These are phyloP conservation scores for Hepsetus odoe DNA, from an alignment of 2,113 vertebrate species.

Conservation along the genomic window DNA sequence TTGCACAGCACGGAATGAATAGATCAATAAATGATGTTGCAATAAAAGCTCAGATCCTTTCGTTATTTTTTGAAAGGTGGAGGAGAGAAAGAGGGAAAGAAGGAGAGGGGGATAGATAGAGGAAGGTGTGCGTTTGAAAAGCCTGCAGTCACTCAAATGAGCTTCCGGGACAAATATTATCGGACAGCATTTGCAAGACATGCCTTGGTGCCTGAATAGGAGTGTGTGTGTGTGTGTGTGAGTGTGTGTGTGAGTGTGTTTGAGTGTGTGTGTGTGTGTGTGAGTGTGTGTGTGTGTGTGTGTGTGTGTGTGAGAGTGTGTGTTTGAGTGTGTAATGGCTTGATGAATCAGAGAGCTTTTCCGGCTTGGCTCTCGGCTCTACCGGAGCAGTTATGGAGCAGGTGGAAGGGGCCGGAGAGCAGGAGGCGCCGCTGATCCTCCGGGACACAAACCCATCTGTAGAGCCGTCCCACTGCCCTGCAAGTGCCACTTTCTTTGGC, in stretches of 20 bases:
- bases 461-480: neutral
- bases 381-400: slow-evolving; percentile 56
- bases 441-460: neutral
- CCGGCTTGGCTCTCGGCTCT: slow-evolving; percentile 43
- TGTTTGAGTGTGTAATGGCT: neutral
- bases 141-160: slow-evolving; percentile 13
- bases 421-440: slow-evolving; percentile 25
- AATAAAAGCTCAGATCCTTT: too few relatives aligned
- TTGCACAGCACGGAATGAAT: too few relatives aligned
- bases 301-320: slow-evolving; percentile 12
- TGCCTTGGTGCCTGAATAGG: slow-evolving; percentile 47
- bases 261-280: slow-evolving; percentile 54
- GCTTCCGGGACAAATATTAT: slow-evolving; percentile 48
- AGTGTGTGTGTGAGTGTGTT: slow-evolving; percentile 1
- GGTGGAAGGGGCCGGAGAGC: slow-evolving; percentile 55
- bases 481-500: too few relatives aligned
- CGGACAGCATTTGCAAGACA: neutral
- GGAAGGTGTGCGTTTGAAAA: neutral
- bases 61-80: too few relatives aligned
- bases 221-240: slow-evolving; percentile 44
- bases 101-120: neutral
- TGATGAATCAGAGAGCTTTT: slow-evolving; percentile 45
- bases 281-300: slow-evolving; percentile 19
- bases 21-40: too few relatives aligned
- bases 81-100: neutral